A percentile compares a stretch with the other conserved stretches of the same genome.
These are phyloP conservation scores for Calephelis virginiensis DNA, from an alignment of 1,140 invertebrate genomes.

Conservation along the genomic window DNA sequence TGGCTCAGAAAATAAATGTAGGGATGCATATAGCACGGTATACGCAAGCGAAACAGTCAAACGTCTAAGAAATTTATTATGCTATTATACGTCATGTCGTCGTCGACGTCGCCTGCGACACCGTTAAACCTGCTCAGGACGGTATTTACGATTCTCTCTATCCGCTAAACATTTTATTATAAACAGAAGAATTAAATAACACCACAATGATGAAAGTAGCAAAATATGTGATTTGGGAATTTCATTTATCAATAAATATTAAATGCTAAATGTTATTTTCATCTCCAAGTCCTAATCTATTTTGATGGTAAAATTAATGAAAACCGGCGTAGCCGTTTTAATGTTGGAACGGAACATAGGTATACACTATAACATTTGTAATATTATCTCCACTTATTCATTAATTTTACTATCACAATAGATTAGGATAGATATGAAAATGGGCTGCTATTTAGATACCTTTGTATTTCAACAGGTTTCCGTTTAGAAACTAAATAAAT, in stretches of 20 bases:
- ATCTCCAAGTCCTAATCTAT: too few species aligned
- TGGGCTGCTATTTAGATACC: too few species aligned
- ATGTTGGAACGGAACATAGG: neutral
- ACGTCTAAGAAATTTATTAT: slow-evolving; percentile 9
- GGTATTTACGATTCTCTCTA: slow-evolving; percentile 10
- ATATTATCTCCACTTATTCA: too few species aligned
- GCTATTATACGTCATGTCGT: slow-evolving; percentile 14
- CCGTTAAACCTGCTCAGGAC: neutral
- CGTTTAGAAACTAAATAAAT: too few species aligned
- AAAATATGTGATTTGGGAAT: neutral
- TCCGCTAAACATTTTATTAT: slow-evolving; percentile 13
- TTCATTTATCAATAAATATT: neutral
- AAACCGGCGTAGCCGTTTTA: neutral
- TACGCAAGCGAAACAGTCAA: slow-evolving; percentile 9
- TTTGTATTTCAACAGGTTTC: too few species aligned
- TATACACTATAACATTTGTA: too few species aligned
- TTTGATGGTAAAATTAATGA: neutral
- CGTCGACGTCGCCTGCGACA: slow-evolving; percentile 17
- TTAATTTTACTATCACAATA: neutral
- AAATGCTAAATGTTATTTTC: too few species aligned
- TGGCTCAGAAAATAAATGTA: slow-evolving; percentile 3
- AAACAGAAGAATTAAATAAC: slow-evolving; percentile 5
- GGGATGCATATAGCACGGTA: slow-evolving; percentile 12
- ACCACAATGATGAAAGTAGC: neutral
- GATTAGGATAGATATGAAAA: neutral